Evolutionary conservation across 2,113 vertebrate species (phyloP).

Genomic region (Prochilodus magdalenae): DNA sequence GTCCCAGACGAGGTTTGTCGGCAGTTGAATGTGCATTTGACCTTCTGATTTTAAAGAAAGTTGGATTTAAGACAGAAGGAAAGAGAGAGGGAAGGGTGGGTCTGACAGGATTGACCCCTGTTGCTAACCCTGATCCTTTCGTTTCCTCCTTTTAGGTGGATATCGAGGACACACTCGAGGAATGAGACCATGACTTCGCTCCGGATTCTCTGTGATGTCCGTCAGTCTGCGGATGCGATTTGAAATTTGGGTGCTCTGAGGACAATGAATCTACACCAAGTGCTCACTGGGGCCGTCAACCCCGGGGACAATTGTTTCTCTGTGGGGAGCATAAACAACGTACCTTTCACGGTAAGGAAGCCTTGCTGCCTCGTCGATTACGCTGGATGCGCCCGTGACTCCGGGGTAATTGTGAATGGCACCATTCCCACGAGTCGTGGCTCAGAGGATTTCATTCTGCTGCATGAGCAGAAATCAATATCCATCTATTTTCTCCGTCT

Average conservation of each 20-base stretch:
- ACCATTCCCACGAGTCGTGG: neutral
- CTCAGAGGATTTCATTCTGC: neutral
- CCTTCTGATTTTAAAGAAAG: no score
- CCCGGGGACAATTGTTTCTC: conserved; percentile 95
- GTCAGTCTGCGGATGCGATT: conserved; percentile 54
- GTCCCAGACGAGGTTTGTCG: no score
- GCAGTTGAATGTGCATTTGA: neutral
- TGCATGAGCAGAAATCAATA: conserved; percentile 4
- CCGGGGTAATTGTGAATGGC: neutral
- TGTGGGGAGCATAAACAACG: conserved; percentile 85
- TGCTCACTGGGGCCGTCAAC: conserved; percentile 95
- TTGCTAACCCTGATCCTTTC: neutral
- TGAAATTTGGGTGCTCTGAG: conserved; percentile 47
- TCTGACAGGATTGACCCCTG: no score
- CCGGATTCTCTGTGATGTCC: conserved; percentile 59
- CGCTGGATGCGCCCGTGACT: neutral
- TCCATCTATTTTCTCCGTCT: conserved; percentile 49
- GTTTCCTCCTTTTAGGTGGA: conserved; percentile 26
- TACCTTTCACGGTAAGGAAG: conserved; percentile 89
- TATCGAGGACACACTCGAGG: conserved; percentile 13
- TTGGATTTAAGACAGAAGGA: no score
- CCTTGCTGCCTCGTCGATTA: conserved; percentile 31
- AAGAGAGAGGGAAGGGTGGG: no score
- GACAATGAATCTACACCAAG: conserved; percentile 95
- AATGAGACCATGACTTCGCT: conserved; percentile 51